A percentile compares a stretch with the other conserved stretches of the same genome.
These are phyloP conservation scores for Torymus auratus DNA, from an alignment of 2,888 invertebrate species.

Conservation along the genomic window DNA sequence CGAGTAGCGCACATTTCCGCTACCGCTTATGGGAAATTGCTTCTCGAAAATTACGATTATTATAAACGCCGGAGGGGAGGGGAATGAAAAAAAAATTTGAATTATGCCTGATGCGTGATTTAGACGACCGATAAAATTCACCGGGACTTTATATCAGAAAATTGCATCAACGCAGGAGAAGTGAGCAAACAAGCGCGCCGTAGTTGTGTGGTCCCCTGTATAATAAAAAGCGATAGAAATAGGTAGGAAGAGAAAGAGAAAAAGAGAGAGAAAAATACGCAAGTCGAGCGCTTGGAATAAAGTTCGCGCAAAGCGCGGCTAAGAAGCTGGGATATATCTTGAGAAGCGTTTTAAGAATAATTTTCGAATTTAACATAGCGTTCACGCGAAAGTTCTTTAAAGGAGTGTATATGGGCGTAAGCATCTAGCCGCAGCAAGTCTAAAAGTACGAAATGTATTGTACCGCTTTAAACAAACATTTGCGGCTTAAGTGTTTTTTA, in stretches of 20 bases:
- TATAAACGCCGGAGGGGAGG: background rate
- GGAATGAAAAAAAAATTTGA: constrained; percentile 7
- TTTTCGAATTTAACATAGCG: no score
- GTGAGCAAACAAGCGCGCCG: constrained; percentile 24
- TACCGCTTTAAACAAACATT: no score
- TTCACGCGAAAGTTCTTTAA: no score
- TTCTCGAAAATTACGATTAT: constrained; percentile 24
- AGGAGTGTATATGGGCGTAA: no score
- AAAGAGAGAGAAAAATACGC: background rate
- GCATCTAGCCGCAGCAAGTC: no score
- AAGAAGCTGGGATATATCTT: no score
- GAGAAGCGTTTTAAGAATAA: no score
- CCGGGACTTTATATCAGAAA: constrained; percentile 33
- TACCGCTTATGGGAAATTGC: constrained; percentile 1
- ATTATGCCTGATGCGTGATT: constrained; percentile 16
- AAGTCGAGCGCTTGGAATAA: background rate
- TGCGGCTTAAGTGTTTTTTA: no score
- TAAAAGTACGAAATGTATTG: no score
- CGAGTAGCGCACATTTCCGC: background rate
- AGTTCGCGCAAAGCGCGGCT: no score
- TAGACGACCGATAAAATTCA: constrained; percentile 22
- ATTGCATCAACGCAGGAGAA: constrained; percentile 33
- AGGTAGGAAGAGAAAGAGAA: background rate
- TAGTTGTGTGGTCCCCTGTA: background rate
- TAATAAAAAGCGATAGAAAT: background rate